Evolutionary conservation across 2,797 vertebrate species (phyloP), one percentile per base, ranked within the genome.

Genomic region (Etheostoma nigrum): DNA sequence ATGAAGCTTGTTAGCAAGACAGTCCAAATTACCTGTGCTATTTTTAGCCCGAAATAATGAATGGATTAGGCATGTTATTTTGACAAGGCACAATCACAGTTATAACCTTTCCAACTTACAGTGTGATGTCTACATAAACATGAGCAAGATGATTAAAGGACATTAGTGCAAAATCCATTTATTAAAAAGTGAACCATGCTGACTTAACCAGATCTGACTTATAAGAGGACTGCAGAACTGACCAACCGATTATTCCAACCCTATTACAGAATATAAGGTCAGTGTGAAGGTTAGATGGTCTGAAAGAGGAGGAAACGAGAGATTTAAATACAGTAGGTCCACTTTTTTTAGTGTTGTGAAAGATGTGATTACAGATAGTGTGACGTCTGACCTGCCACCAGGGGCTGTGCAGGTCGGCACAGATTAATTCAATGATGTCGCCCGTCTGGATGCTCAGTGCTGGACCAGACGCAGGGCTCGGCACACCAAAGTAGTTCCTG

Each of bases 341-440:
- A n/a, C 36, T 40, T 45, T 44, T 73, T 23, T 60, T 8, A 57
- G 10, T 15, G n/a, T 53, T 53, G 55, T n/a, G 47, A 69, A 79
- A 68, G 21, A 47, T 12, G 60, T 16, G 66, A 81, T 72, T 16
- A 47, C 42, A 53, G 19, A 47, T 12, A 51, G 45, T 30, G 47
- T 30, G 59, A 76, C 12, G 13, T 76, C 92, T 90, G 93, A 99
- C 98, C 98, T 99, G 96, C 98, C 98, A 99, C 95, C 98, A 99
- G 18, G 95, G 88, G 87, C 96, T 97, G 85, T 97, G 97, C 10
- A 97, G 92, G 82, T 99, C 96, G 7, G 97, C 98, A 74, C 93
- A 92, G 55, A 98, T 94, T 33, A 99, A 91, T 64, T 99, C 97
- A 16, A 99, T 94, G 19, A 97, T 96, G 81, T 99, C 97, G 6